Evolutionary conservation across 2,888 invertebrate genomes (phyloP), one percentile per base, ranked within the genome.

Genomic region (Volucella inanis): DNA sequence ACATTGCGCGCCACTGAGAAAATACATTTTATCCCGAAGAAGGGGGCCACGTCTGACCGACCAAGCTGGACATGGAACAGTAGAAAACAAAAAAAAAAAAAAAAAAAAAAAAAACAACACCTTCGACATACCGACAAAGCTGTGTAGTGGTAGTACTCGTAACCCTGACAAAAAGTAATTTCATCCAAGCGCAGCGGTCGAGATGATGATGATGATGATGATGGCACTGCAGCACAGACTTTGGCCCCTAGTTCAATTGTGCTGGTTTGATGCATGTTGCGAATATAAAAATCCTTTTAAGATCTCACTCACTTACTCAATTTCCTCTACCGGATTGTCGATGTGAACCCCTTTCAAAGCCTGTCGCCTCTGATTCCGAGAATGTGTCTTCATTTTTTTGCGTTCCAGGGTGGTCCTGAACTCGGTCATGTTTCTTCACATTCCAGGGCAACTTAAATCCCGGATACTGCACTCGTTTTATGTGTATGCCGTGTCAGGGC

Each of bases 281-380:
- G 85, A 85, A 81, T 88, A 88, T 89, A 89, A 89, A 89, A 89
- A 89, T 89, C 88, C 89, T 89, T 89, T 89, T 88, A 89, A 89
- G 88, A 88, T 87, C 88, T 81, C 50, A 31, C 31, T 45, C 22
- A 15, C 65, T n/a, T 8, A 8, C 54, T 0, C 47, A 8, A 8
- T 38, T 14, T 9, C n/a, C 9, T 8, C 10, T 3, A 31, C 18
- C 18, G 39, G 38, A 9, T 22, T 38, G 11, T 43, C 12, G 15
- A 59, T 47, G 15, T 11, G 57, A 15, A 31, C 31, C 6, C 31
- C 31, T 31, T 1, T 31, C 31, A 31, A 31, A 31, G 31, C 31
- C 31, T 31, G 31, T 31, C 6, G 31, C 4, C 31, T 31, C 38
- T 31, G 61, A 14, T 70, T 70, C 55, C 8, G 41, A 55, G 77